A percentile compares a stretch with the other conserved stretches of the same genome.
Conservation (phyloP, 1,140 invertebrate genomes). For the Brachionus rubens region DNA sequence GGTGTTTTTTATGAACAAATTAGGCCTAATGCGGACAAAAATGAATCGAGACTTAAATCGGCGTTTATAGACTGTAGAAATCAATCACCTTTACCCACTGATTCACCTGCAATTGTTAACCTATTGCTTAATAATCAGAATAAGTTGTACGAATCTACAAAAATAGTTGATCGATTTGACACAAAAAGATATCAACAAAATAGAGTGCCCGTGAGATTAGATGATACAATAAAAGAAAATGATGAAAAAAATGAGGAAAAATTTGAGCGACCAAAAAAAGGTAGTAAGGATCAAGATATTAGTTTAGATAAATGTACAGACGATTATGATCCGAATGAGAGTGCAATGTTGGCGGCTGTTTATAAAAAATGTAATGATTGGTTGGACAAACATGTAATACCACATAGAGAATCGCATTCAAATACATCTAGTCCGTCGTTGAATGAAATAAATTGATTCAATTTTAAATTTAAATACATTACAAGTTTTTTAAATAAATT, state of each 20-base stretch:
- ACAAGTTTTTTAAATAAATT: too few relatives aligned
- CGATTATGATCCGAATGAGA: slow-evolving; percentile 20
- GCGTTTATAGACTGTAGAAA: not conserved
- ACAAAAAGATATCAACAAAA: not conserved
- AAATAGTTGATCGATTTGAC: not conserved
- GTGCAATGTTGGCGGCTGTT: not conserved
- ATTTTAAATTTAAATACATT: too few relatives aligned
- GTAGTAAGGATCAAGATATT: not conserved
- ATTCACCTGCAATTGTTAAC: slow-evolving; percentile 23
- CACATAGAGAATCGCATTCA: slow-evolving; percentile 12
- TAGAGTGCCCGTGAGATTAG: not conserved
- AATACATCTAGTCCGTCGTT: slow-evolving; percentile 40
- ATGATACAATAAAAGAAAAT: not conserved
- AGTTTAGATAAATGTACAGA: slow-evolving; percentile 28
- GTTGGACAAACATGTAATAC: slow-evolving; percentile 25
- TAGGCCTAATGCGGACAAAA: slow-evolving; percentile 6
- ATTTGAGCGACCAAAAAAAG: not conserved
- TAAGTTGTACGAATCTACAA: slow-evolving; percentile 9
- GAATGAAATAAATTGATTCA: not conserved
- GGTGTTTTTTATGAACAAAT: slow-evolving; percentile 6
- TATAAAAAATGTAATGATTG: slow-evolving; percentile 36
- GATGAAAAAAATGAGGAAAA: slow-evolving; percentile 11
- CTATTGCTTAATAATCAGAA: slow-evolving; percentile 6
- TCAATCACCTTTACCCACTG: not conserved
- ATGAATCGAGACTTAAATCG: not conserved